A percentile compares a stretch with the other conserved stretches of the same genome.
Evolutionary conservation across 2,113 vertebrate species (phyloP).

Genomic region (Sebastes schlegelii): DNA sequence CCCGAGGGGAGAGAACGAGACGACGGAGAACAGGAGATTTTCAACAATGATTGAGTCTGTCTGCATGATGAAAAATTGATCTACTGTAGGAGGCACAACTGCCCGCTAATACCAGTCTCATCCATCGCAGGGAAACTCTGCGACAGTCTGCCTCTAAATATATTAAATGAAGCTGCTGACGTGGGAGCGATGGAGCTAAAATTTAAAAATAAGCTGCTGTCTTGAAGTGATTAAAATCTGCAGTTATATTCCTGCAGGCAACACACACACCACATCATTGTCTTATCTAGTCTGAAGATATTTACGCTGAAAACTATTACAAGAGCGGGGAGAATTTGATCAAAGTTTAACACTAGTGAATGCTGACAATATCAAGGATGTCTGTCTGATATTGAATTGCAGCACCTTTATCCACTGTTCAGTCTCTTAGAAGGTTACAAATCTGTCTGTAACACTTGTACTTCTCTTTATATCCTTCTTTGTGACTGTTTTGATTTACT

Average conservation of each 20-base stretch:
- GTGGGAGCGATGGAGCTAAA: conserved; percentile 35
- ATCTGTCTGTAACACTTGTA: not conserved
- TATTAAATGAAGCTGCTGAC: conserved; percentile 50
- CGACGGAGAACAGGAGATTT: conserved; percentile 36
- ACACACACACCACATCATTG: conserved; percentile 19
- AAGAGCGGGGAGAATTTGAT: conserved; percentile 12
- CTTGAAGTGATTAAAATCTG: conserved; percentile 58
- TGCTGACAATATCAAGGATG: not conserved
- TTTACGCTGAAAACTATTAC: conserved; percentile 35
- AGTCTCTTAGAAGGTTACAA: not conserved
- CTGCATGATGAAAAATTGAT: conserved; percentile 49
- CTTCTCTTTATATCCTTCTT: not conserved
- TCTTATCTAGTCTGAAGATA: conserved; percentile 46
- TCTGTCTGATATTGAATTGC: conserved; percentile 3
- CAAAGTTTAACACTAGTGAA: conserved; percentile 20
- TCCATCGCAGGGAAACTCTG: conserved; percentile 45
- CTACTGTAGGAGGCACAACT: conserved; percentile 24
- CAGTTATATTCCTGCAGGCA: conserved; percentile 49
- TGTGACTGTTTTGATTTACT: not conserved
- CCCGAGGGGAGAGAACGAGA: not conserved
- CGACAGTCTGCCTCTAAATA: conserved; percentile 34
- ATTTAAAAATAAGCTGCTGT: conserved; percentile 56
- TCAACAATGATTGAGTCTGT: conserved; percentile 41
- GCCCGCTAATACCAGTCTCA: conserved; percentile 20
- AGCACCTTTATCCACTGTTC: conserved; percentile 8